phyloP scores from a whole-genome alignment of 2,113 vertebrate genomes.

The Cyprinodon variegatus region DNA sequence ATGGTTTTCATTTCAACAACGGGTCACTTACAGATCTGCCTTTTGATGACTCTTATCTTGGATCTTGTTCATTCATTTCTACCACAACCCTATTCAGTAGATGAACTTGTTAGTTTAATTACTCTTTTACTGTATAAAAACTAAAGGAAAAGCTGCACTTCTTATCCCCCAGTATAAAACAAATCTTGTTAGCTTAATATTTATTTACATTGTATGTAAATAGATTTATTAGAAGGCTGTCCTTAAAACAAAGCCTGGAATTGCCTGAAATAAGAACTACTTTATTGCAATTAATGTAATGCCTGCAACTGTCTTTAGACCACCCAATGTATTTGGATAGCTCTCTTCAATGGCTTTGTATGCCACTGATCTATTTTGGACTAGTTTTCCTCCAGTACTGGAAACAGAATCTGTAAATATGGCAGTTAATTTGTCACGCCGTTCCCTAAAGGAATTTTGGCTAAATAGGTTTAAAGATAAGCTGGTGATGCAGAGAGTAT shows the following conservation, averaged over 20 bases:
- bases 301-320: no score
- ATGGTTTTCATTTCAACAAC: no score
- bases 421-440: neutral
- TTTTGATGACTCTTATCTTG: no score
- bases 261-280: neutral
- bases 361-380: neutral
- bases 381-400: neutral
- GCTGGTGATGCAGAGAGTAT: neutral
- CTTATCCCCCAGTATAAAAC: no score
- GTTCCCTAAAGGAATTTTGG: neutral
- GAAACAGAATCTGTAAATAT: neutral
- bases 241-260: neutral
- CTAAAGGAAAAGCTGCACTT: no score
- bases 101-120: no score
- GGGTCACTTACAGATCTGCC: no score
- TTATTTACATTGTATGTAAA: neutral
- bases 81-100: neutral
- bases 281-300: neutral
- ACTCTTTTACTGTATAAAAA: neutral
- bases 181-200: no score
- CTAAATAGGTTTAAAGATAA: neutral
- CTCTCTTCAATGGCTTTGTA: no score
- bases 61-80: no score
- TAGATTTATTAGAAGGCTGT: neutral
- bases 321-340: neutral